Base-by-base conservation (phyloP, 1,140 invertebrate species). In the Drusus annulatus region DNA sequence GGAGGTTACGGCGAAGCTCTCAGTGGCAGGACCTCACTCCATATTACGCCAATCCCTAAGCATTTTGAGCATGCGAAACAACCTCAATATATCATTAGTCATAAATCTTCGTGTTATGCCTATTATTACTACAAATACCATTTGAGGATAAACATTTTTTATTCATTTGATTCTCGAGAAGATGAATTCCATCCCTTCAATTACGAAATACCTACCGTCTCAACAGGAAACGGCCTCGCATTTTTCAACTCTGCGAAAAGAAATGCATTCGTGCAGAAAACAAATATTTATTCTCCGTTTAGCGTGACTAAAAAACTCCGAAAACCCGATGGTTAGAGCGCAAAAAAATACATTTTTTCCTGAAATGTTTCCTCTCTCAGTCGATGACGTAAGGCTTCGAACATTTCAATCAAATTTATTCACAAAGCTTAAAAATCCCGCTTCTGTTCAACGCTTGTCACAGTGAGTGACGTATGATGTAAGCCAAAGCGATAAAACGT, bases 261-360 rank as follows among this genome's bases (percentile, higher is more conserved):
- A 28, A 75, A 75, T 28, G 71, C 52, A 75, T 58, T 75, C 71
- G 71, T 21, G 71, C 54, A 75, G 52, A 75, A 75, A 60, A 75
- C 60, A n/a, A 36, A 56, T 75, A 58, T 75, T 75, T 75, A 75
- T 75, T 36, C 25, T 28, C 28, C 71, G 5, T 36, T 28, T 71
- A 17, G 45, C 68, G 23, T 45, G 36, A 51, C 23, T 25, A 56
- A 17, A 23, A 58, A 75, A n/a, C 36, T 16, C 68, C 8, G 36
- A 45, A 45, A 45, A 45, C 36, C 7, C 36, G 36, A 45, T 45
- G 36, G 36, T 45, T 45, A 45, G 36, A 13, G 36, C 36, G 10
- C 36, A 13, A 13, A 75, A 75, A 74, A 75, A 36, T 45, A 3
- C 28, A 6, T 45, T 45, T 45, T n/a, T 71, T 71, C 8, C 25